Evolutionary conservation across 2,113 vertebrate genomes (phyloP), one percentile per base, ranked within the genome.

Genomic region (Anhinga rufa): DNA sequence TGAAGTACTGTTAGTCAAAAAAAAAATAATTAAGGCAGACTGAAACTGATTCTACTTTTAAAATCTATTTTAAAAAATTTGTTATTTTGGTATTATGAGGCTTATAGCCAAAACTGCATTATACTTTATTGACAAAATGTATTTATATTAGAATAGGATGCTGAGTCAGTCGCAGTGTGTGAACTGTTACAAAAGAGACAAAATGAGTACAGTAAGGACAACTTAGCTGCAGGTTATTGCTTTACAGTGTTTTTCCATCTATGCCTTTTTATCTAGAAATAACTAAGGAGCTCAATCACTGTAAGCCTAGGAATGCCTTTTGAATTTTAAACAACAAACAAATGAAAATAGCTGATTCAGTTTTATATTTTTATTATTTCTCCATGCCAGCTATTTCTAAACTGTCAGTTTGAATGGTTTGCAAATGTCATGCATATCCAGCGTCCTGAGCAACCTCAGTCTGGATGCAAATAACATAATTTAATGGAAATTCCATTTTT

Each of bases 171-270:
- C 89, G 72, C 46, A 91, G 55, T 68, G 36, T 51, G 46, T 51
- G 72, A 95, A 86, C 80, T 66, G 71, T 86, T 94, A 65, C 62
- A 80, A 92, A 88, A 93, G 58, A 83, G 49, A 88, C 71, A 93
- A 93, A 90, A 94, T 66, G 12, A 69, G 40, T 76, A 57, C 44
- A 76, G 64, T 76, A 87, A 85, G 61, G 79, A 76, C 61, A 93
- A 64, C 36, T 95, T 82, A 75, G 52, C 77, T 92, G 69, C 77
- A 93, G 72, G 81, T 93, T 95, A 82, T 95, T 87, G 48, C 86
- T 89, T 87, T 82, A 71, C 44, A 75, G 4, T 91, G 61, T 71
- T 95, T 91, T 94, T 89, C 89, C 52, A 92, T 89, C 85, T 90
- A 72, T 69, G 70, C 34, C 21, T 80, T 82, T 88, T 88, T 79